A percentile compares a stretch with the other conserved stretches of the same genome.
phyloP scores from a whole-genome alignment of 2,113 vertebrate species.

The Ellobius talpinus region DNA sequence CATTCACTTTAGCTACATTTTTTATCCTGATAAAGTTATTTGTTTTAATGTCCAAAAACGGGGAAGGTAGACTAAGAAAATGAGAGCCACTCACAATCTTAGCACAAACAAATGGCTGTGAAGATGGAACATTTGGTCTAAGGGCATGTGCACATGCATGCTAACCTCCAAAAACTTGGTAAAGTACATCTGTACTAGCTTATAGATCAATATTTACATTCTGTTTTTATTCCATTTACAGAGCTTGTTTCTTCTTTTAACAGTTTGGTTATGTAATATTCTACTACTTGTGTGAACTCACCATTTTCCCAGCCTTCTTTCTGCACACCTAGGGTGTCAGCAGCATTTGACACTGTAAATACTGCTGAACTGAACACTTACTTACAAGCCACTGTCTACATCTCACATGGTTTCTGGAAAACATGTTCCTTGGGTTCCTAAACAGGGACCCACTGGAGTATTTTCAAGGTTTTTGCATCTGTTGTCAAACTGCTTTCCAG shows the following conservation, averaged over 20 bases:
- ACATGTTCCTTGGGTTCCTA: background rate
- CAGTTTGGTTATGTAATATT: background rate
- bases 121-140: background rate
- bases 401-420: conserved; percentile 5
- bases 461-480: background rate
- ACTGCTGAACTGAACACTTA: background rate
- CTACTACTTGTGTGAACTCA: background rate
- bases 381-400: background rate
- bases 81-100: background rate
- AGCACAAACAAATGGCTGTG: background rate
- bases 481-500: background rate
- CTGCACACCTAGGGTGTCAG: background rate
- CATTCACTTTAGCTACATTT: background rate
- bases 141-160: background rate
- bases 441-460: background rate
- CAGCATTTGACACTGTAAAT: background rate
- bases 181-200: background rate
- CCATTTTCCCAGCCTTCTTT: background rate
- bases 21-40: conserved; percentile 19
- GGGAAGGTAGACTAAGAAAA: background rate
- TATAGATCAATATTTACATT: background rate
- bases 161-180: background rate
- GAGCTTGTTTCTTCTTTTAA: background rate
- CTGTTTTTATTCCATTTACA: background rate
- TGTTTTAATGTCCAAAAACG: background rate